These are phyloP conservation scores for Poeciliopsis infans DNA, from an alignment of 2,797 vertebrate species.

Conservation along the genomic window DNA sequence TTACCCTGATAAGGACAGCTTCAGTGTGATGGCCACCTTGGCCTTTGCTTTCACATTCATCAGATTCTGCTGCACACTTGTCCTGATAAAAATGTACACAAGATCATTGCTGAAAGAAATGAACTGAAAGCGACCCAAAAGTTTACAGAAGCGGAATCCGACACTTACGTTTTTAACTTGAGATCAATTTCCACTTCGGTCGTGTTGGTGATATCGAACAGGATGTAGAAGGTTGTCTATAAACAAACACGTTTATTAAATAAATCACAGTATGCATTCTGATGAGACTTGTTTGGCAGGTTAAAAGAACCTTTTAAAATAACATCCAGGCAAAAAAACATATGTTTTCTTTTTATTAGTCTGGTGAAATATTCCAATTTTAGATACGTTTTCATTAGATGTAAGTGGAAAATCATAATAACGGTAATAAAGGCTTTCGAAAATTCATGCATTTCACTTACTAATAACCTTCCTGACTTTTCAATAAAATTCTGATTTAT, in stretches of 20 bases:
- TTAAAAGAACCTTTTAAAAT: neutral
- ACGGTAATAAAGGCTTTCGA: no score
- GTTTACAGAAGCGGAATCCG: neutral
- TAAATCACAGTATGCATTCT: neutral
- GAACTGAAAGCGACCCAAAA: neutral
- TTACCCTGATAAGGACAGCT: constrained; percentile 92
- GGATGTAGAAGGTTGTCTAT: constrained; percentile 90
- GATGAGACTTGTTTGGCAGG: neutral
- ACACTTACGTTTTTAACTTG: constrained; percentile 87
- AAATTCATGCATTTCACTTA: no score
- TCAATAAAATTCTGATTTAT: no score
- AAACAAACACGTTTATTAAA: constrained; percentile 30
- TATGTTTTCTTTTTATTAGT: neutral
- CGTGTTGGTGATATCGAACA: constrained; percentile 87
- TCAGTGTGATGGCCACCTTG: constrained; percentile 87
- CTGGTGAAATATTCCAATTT: neutral
- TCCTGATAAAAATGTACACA: constrained; percentile 77
- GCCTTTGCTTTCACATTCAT: constrained; percentile 84
- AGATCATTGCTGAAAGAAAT: neutral
- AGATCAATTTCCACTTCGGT: constrained; percentile 88
- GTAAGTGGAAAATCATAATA: neutral
- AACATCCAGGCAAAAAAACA: neutral
- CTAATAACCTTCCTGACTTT: no score
- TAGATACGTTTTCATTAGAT: neutral
- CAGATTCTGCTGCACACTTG: constrained; percentile 86